Evolutionary conservation across 1,140 invertebrate genomes (phyloP).

Genomic region (Drepana arcuata): DNA sequence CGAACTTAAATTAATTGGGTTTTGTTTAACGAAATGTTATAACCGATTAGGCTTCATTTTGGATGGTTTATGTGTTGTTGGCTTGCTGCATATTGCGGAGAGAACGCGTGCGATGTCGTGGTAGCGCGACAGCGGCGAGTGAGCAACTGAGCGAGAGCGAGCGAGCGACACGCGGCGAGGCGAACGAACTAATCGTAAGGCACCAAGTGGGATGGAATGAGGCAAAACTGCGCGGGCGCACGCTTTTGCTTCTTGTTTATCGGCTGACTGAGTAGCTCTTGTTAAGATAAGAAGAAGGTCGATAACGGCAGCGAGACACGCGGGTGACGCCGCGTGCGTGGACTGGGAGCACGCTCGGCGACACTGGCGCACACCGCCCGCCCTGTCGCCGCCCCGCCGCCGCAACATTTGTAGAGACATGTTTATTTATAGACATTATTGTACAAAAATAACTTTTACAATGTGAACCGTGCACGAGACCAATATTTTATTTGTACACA

Average conservation of each 20-base stretch:
- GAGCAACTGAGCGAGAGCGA: slow-evolving; percentile 52
- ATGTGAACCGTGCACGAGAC: slow-evolving; percentile 28
- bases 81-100: slow-evolving; percentile 59
- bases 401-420: slow-evolving; percentile 46
- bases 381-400: slow-evolving; percentile 16
- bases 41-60: slow-evolving; percentile 70
- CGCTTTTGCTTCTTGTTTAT: slow-evolving; percentile 66
- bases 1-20: slow-evolving; percentile 59
- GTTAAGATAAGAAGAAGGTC: slow-evolving; percentile 56
- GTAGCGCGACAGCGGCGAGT: slow-evolving; percentile 50
- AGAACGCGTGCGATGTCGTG: slow-evolving; percentile 44
- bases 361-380: slow-evolving; percentile 4
- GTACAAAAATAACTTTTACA: slow-evolving; percentile 51
- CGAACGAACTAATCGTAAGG: slow-evolving; percentile 57
- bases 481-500: slow-evolving; percentile 13
- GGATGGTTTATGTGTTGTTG: slow-evolving; percentile 67
- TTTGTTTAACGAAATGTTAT: slow-evolving; percentile 63
- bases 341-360: slow-evolving; percentile 20
- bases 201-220: slow-evolving; percentile 56
- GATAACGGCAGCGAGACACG: slow-evolving; percentile 29
- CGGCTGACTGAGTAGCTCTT: slow-evolving; percentile 47
- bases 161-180: slow-evolving; percentile 23
- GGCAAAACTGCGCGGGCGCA: slow-evolving; percentile 62
- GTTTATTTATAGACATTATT: slow-evolving; percentile 54
- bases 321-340: slow-evolving; percentile 20